These are phyloP conservation scores for Oxyteleia sp. DNA, from an alignment of 2,888 invertebrate species.

Conservation along the genomic window DNA sequence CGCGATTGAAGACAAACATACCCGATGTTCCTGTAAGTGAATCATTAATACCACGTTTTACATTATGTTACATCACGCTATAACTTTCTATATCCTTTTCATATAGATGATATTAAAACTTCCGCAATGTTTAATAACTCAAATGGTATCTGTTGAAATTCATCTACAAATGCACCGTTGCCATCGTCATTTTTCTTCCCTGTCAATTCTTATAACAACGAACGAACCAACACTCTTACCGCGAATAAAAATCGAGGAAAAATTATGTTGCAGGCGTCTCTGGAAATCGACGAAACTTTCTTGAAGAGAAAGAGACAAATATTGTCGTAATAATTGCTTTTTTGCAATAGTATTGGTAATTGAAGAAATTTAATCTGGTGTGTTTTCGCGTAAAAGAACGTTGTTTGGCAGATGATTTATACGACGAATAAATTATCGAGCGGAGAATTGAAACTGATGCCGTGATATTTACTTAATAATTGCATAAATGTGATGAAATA, in stretches of 20 bases:
- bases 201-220: constrained; percentile 33
- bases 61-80: constrained; percentile 51
- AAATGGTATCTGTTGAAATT: constrained; percentile 49
- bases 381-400: no score
- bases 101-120: constrained; percentile 57
- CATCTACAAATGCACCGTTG: constrained; percentile 50
- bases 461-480: not conserved
- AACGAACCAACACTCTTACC: constrained; percentile 30
- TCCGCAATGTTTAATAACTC: constrained; percentile 58
- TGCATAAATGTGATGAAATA: not conserved
- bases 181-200: constrained; percentile 27
- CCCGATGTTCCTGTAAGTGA: constrained; percentile 7
- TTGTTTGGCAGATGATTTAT: no score
- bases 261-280: not conserved
- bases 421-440: no score
- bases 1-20: no score
- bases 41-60: constrained; percentile 42
- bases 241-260: constrained; percentile 14
- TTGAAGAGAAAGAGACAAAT: not conserved
- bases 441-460: not conserved
- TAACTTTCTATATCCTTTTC: constrained; percentile 62
- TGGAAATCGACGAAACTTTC: constrained; percentile 28
- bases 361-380: not conserved
- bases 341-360: no score
- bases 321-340: not conserved